Base-by-base conservation (phyloP, 2,797 vertebrate species). In the Triplophysa yarkandensis region DNA sequence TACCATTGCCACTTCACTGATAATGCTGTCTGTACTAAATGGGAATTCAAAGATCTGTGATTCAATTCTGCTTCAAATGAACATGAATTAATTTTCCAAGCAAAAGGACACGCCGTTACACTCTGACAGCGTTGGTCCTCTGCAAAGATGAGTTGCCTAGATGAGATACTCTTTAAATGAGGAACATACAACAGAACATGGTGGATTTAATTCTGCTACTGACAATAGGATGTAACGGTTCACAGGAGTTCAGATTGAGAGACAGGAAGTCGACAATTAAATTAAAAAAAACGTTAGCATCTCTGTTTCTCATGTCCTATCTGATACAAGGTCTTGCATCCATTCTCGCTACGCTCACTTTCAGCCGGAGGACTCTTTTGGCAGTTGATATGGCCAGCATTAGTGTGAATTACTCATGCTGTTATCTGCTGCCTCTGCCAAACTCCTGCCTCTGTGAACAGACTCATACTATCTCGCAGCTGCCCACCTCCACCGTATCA, bases 351-450 rank as follows among this genome's bases (percentile, higher is more conserved):
- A 48, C 16, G 3, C 71, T 69, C 61, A 44, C 62, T 68, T 67
- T 63, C 57, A 57, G 32, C 68, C 39, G 17, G 25, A 57, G 43
- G 30, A 61, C 62, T 67, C 30, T 68, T 65, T 32, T 50, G 73
- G 69, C 52, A 27, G 21, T 25, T 78, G 69, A 76, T 83, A 48
- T 76, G 78, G 73, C 69, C 32, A 58, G 70, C 66, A 80, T 82
- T 82, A 80, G 72, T 80, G 78, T 54, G 52, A 80, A 76, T 82
- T 71, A 76, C 66, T 60, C 74, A 46, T 46, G 57, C 68, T 77
- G 76, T 80, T 69, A 69, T 78, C 76, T 76, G 73, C 61, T 14
- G 52, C 13, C 9, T 57, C 41, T 69, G 68, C 78, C 81, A 80
- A 50, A 58, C 61, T 73, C 72, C 81, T 55, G 32, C 70, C 46